Percentiles rank a stretch among this genome's conserved stretches.
Evolutionary conservation across 35 echinoderm and acorn worm genomes (phyloP).

Genomic region (Apostichopus californicus): DNA sequence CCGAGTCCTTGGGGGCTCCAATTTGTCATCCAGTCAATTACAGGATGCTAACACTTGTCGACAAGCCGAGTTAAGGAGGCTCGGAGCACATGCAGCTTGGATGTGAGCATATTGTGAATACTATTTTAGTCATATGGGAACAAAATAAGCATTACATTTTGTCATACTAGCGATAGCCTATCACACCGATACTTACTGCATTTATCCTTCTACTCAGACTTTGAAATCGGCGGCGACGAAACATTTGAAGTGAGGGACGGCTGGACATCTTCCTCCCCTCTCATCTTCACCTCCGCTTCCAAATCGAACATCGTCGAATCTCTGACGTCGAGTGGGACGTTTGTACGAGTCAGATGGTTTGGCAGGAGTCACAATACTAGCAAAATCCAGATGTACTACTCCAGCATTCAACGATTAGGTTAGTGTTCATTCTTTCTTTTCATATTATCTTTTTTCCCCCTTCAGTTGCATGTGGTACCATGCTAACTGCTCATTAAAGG

Average conservation of each 20-base stretch:
- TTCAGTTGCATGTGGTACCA: too few species aligned
- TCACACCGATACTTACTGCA: background rate
- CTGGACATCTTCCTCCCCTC: conserved; percentile 17
- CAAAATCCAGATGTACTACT: conserved; percentile 44
- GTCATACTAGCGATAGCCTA: background rate
- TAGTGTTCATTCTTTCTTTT: background rate
- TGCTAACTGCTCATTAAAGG: too few species aligned
- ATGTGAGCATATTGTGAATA: background rate
- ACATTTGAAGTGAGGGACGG: conserved; percentile 42
- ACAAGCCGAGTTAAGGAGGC: background rate
- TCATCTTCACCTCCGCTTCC: background rate
- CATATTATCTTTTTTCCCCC: too few species aligned
- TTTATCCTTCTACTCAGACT: conserved; percentile 5
- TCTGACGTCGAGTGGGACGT: background rate
- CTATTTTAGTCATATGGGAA: background rate
- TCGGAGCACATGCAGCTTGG: background rate
- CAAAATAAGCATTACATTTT: background rate
- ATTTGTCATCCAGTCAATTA: conserved; percentile 21
- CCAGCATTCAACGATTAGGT: conserved; percentile 39
- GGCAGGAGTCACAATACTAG: conserved; percentile 19
- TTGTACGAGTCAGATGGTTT: conserved; percentile 21
- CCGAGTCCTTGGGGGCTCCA: background rate
- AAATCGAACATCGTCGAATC: background rate
- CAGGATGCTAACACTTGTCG: conserved; percentile 3
- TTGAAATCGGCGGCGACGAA: background rate